Base-by-base conservation (phyloP, 2,888 invertebrate genomes). In the Scaptomyza flava region DNA sequence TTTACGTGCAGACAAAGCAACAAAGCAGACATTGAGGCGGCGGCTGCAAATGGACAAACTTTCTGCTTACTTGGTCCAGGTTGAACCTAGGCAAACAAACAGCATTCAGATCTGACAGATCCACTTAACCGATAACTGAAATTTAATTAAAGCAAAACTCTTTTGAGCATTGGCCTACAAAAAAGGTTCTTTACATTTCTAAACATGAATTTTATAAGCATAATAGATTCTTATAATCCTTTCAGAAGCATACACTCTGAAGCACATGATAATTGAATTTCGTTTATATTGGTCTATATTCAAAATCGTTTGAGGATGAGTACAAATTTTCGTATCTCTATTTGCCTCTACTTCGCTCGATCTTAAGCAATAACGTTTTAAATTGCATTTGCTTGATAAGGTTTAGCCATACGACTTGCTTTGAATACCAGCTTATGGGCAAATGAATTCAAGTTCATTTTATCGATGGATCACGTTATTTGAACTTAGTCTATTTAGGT, bases 131-230 rank as follows among this genome's bases (percentile, higher is more conserved):
- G 73, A 73, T 73, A 56, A 42, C 50, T 1, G 30, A 63, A 56
- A 50, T 68, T 77, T 68, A 68, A 74, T 77, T 74, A 63, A 61
- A 53, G 38, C 27, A 41, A 54, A 38, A 33, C 41, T 57, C 17
- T 14, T 38, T 54, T 23, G 38, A 30, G 23, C 27, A 56, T 48
- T 31, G 50, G 23, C 33, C 42, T 12, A 34, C 58, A 59, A 59
- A 27, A 27, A 48, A 58, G 9, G 31, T 51, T 14, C 9, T 41
- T 20, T 30, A 20, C 1, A n/a, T 17, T 33, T 59, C n/a, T 51
- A 1, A n/a, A 38, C 11, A 7, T 6, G 17, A 20, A 12, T 31
- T 38, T 20, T 30, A 17, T 50, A 56, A 27, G 1, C 23, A 27
- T 9, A 12, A 56, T 23, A 23, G 20, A 48, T 33, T 11, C 5